These are phyloP conservation scores for Epinephelus moara DNA, from an alignment of 2,113 vertebrate genomes.

Conservation along the genomic window DNA sequence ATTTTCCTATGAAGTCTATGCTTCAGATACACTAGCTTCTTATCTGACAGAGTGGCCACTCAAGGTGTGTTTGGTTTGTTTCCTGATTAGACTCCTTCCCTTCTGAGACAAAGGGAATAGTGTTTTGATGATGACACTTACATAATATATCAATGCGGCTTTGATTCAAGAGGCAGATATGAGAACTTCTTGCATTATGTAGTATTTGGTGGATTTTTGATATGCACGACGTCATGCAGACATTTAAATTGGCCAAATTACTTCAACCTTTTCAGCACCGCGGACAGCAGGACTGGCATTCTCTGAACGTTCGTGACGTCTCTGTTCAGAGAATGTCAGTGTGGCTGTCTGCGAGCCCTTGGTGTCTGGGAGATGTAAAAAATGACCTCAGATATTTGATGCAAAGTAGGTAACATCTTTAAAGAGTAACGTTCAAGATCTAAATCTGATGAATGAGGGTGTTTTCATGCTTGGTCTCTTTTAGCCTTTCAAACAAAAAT, in stretches of 20 bases:
- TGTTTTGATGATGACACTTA: neutral
- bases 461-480: too few species aligned
- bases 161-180: neutral
- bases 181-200: neutral
- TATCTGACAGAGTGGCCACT: too few species aligned
- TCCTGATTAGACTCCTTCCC: too few species aligned
- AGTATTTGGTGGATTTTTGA: neutral
- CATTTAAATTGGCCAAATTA: neutral
- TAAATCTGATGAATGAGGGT: neutral
- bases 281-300: neutral
- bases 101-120: neutral
- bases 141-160: neutral
- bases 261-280: conserved; percentile 5
- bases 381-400: neutral
- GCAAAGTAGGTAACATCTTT: neutral
- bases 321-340: neutral
- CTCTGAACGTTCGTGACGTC: neutral
- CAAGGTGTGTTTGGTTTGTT: too few species aligned
- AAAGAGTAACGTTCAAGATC: neutral
- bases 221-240: neutral
- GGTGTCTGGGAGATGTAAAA: neutral
- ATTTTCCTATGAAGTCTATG: too few species aligned
- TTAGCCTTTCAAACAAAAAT: too few species aligned
- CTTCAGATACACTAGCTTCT: too few species aligned
- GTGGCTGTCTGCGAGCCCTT: neutral